These are phyloP conservation scores for Vipera ursinii DNA, from an alignment of 2,797 vertebrate species.

Conservation along the genomic window DNA sequence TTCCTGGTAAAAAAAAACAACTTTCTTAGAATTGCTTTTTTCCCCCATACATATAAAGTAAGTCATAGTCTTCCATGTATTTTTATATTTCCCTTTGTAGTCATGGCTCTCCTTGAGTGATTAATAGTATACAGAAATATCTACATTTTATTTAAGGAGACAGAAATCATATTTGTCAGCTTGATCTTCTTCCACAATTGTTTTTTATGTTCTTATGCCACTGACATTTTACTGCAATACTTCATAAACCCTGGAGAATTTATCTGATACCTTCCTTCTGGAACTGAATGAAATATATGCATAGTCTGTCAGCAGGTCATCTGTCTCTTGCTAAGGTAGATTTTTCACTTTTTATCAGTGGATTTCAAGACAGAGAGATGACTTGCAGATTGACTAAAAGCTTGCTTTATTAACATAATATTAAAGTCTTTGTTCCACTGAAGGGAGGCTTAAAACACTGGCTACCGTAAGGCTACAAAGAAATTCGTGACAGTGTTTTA, in stretches of 20 bases:
- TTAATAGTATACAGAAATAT: constrained; percentile 47
- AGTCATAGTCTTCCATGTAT: neutral
- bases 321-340: constrained; percentile 69
- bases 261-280: constrained; percentile 52
- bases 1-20: neutral
- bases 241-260: constrained; percentile 56
- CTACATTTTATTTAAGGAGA: constrained; percentile 36
- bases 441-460: constrained; percentile 56
- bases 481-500: constrained; percentile 37
- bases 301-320: constrained; percentile 67
- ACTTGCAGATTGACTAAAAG: constrained; percentile 65
- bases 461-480: constrained; percentile 28
- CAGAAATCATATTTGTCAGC: constrained; percentile 31
- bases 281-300: constrained; percentile 58
- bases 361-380: constrained; percentile 66
- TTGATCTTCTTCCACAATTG: constrained; percentile 44
- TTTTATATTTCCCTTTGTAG: constrained; percentile 9
- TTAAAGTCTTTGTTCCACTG: constrained; percentile 63
- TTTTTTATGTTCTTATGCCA: constrained; percentile 51
- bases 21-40: neutral
- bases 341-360: constrained; percentile 68
- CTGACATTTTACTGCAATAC: constrained; percentile 59
- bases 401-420: constrained; percentile 58
- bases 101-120: constrained; percentile 29
- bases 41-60: neutral